These are phyloP conservation scores for Catamblyrhynchus diadema DNA, from an alignment of 2,797 vertebrate species.

Conservation along the genomic window DNA sequence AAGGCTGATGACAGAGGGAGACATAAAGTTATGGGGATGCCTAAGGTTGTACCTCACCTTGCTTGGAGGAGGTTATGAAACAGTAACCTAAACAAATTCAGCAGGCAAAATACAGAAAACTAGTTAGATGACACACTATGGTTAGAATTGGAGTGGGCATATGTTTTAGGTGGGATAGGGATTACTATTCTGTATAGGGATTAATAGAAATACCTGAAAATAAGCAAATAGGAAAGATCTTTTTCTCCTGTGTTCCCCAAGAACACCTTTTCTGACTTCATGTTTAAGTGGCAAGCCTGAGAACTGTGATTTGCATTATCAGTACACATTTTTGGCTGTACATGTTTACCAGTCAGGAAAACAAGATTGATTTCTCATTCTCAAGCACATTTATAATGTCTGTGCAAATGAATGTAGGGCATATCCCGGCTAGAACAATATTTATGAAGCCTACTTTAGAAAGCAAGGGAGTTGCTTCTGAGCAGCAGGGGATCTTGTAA, in stretches of 20 bases:
- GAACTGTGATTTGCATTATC: background rate
- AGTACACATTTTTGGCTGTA: background rate
- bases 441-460: slow-evolving; percentile 54
- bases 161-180: background rate
- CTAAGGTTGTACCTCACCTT: background rate
- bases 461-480: slow-evolving; percentile 18
- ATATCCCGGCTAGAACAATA: background rate
- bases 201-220: background rate
- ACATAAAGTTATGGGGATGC: background rate
- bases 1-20: background rate
- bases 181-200: background rate
- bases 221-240: background rate
- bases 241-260: background rate
- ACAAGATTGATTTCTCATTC: slow-evolving; percentile 53
- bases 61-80: background rate
- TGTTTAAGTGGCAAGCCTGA: background rate
- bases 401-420: slow-evolving; percentile 50
- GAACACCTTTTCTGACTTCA: background rate
- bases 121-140: background rate
- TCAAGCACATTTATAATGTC: slow-evolving; percentile 43
- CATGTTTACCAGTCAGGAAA: background rate
- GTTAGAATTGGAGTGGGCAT: background rate
- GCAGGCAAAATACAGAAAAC: background rate
- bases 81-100: background rate
- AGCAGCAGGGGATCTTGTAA: background rate